These are phyloP conservation scores for Buceros bicornis DNA, from an alignment of 2,797 vertebrate species.

Conservation along the genomic window DNA sequence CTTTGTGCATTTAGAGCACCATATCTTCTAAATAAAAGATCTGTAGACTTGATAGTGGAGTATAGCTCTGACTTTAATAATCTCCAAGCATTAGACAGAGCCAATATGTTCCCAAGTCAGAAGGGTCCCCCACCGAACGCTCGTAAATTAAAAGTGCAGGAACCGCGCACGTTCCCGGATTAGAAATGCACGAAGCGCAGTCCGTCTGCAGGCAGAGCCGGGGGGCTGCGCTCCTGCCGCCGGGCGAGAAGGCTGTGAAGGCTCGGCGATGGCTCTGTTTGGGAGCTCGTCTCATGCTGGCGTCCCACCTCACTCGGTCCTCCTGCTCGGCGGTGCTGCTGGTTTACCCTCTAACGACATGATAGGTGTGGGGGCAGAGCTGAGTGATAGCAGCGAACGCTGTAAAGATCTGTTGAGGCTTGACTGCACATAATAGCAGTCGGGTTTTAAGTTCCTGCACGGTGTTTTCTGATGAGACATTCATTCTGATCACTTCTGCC, in stretches of 20 bases:
- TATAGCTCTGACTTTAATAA: conserved; percentile 84
- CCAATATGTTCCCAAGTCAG: conserved; percentile 84
- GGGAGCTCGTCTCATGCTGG: conserved; percentile 5
- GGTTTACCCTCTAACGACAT: not conserved
- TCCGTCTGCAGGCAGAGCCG: conserved; percentile 30
- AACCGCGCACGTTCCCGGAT: conserved; percentile 49
- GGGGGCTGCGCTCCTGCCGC: not conserved
- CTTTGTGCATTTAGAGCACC: conserved; percentile 85
- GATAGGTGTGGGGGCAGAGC: conserved; percentile 10
- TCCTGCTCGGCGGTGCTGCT: not conserved
- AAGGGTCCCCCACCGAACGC: conserved; percentile 72
- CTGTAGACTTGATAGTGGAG: conserved; percentile 84
- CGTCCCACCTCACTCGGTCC: not conserved
- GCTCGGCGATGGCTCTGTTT: not conserved
- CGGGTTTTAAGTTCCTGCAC: conserved; percentile 36
- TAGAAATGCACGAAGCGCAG: conserved; percentile 67
- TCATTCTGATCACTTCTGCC: conserved; percentile 66
- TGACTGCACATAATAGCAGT: conserved; percentile 41
- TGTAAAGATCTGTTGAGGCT: conserved; percentile 42
- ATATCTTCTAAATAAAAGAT: conserved; percentile 88
- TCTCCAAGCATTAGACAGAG: conserved; percentile 83
- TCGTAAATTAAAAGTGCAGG: conserved; percentile 81
- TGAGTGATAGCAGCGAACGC: conserved; percentile 34
- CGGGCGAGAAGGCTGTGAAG: conserved; percentile 16
- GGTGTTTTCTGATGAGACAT: conserved; percentile 55